Conservation (phyloP, 2,797 vertebrate genomes). For the Spinus pinus region DNA sequence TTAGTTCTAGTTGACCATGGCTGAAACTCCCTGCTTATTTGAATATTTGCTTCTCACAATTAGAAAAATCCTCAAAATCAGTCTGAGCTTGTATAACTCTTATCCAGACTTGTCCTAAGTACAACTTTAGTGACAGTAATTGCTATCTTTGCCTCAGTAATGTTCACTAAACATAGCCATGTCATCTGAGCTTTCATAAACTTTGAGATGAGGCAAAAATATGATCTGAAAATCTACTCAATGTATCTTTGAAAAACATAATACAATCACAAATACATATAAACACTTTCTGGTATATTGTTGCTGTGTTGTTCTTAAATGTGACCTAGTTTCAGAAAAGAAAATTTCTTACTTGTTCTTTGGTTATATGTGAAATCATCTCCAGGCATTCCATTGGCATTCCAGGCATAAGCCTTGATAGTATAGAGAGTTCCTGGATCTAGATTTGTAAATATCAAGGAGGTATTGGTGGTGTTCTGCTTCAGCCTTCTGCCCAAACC, state of each 20-base stretch:
- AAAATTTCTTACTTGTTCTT: slow-evolving; percentile 84
- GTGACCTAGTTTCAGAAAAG: neutral
- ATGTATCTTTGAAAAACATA: neutral
- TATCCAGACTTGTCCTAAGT: neutral
- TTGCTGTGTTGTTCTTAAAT: neutral
- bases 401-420: slow-evolving; percentile 83
- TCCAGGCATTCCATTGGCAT: slow-evolving; percentile 78
- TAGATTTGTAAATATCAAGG: slow-evolving; percentile 74
- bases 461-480: slow-evolving; percentile 80
- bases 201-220: neutral
- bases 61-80: neutral
- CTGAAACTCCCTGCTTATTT: neutral
- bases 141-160: neutral
- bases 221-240: neutral
- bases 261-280: neutral
- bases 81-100: neutral
- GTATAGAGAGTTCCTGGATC: slow-evolving; percentile 83
- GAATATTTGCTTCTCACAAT: neutral
- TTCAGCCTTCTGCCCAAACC: slow-evolving; percentile 72
- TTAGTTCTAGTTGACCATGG: neutral
- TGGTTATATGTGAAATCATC: slow-evolving; percentile 82
- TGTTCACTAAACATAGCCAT: neutral
- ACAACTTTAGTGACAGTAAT: neutral
- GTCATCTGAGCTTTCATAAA: neutral
- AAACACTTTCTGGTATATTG: neutral